A percentile compares a stretch with the other conserved stretches of the same genome.
phyloP scores from a whole-genome alignment of 92 coral and sea anemone genomes.

The Palythoa caribaeorum region DNA sequence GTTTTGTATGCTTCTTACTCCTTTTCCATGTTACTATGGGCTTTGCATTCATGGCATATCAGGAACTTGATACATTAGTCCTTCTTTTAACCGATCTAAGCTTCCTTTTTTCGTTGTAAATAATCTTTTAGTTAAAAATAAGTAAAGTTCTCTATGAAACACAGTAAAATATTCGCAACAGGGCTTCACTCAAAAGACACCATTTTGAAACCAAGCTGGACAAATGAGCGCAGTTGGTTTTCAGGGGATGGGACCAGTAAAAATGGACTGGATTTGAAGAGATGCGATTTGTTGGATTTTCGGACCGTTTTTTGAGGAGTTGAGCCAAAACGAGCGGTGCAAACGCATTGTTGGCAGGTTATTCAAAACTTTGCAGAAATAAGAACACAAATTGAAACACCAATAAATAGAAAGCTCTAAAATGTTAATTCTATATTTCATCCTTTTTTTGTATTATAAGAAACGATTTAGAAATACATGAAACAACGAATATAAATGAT shows the following conservation, averaged over 20 bases:
- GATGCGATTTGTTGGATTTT: not conserved
- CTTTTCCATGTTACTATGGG: constrained; percentile 41
- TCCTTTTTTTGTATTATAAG: constrained; percentile 8
- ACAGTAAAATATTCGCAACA: constrained; percentile 3
- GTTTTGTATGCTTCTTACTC: constrained; percentile 35
- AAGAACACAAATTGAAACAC: constrained; percentile 2
- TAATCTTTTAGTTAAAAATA: not conserved
- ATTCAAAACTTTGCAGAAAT: constrained; percentile 8
- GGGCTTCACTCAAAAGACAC: not conserved
- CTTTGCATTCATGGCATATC: constrained; percentile 57
- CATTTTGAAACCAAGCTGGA: constrained; percentile 1
- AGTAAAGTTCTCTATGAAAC: constrained; percentile 7
- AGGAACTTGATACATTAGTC: constrained; percentile 50
- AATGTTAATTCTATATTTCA: not conserved
- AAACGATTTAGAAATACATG: too few species aligned
- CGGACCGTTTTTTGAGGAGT: not conserved
- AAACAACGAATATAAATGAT: too few species aligned
- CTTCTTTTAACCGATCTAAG: not conserved
- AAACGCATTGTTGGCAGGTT: constrained; percentile 16
- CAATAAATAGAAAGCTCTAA: constrained; percentile 21
- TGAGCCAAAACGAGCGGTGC: not conserved
- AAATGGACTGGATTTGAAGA: not conserved
- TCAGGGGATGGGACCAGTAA: constrained; percentile 6
- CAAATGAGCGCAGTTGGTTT: not conserved
- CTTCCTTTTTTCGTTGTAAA: not conserved